phyloP scores from a whole-genome alignment of 2,888 invertebrate genomes.

The Polylopha cassiicola region DNA sequence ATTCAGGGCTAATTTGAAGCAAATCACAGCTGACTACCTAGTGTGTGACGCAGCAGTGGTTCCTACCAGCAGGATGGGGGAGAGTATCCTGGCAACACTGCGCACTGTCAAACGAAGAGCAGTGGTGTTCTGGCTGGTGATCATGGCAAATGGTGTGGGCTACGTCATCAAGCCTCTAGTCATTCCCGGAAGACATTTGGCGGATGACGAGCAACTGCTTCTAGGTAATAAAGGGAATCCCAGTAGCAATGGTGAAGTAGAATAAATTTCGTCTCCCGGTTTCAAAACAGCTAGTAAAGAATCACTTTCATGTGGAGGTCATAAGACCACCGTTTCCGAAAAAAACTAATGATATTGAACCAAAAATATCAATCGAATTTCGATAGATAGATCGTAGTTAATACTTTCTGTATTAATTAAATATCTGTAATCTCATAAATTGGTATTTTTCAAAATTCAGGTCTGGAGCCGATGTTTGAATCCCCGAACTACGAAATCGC shows the following conservation, averaged over 20 bases:
- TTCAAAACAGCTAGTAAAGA: neutral
- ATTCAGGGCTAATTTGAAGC: slow-evolving; percentile 3
- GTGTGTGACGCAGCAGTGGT: neutral
- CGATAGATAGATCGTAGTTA: neutral
- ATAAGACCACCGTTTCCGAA: too few relatives aligned
- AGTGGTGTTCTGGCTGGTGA: slow-evolving; percentile 24
- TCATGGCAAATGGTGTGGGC: slow-evolving; percentile 21
- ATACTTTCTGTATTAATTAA: too few relatives aligned
- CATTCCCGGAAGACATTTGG: slow-evolving; percentile 16
- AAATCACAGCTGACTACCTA: slow-evolving; percentile 2
- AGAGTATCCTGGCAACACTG: too few relatives aligned
- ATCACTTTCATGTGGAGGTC: too few relatives aligned
- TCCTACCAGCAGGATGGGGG: too few relatives aligned
- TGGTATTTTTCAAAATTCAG: neutral
- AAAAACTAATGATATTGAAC: too few relatives aligned
- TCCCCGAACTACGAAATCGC: slow-evolving; percentile 15
- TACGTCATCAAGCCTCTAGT: slow-evolving; percentile 24
- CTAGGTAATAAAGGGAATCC: neutral
- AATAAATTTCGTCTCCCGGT: slow-evolving; percentile 2
- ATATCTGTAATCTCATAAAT: neutral
- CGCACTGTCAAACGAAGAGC: slow-evolving; percentile 25
- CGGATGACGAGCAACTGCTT: slow-evolving; percentile 19
- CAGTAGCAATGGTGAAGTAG: neutral
- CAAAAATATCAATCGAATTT: too few relatives aligned
- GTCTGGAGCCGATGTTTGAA: slow-evolving; percentile 12